phyloP scores from a whole-genome alignment of 2,888 invertebrate species.

The Trypoxylon attenuatum region DNA sequence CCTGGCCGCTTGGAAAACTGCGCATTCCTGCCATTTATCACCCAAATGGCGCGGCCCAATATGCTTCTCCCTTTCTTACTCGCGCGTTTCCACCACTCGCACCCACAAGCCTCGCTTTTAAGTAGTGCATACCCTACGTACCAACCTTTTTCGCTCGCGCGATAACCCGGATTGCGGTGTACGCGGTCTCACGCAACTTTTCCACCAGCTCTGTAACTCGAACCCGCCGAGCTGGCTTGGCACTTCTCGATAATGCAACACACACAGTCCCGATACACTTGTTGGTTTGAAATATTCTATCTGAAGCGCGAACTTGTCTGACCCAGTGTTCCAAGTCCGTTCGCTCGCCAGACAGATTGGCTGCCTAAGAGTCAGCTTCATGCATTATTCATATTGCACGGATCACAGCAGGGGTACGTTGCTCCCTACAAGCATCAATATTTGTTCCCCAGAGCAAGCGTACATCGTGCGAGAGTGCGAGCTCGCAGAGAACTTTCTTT shows the following conservation, averaged over 20 bases:
- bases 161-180: no score
- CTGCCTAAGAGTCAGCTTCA: slow-evolving; percentile 41
- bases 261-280: slow-evolving; percentile 18
- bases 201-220: neutral
- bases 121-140: no score
- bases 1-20: slow-evolving; percentile 1
- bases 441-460: slow-evolving; percentile 44
- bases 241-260: neutral
- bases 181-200: no score
- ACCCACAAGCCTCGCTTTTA: slow-evolving; percentile 1
- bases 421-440: slow-evolving; percentile 60
- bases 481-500: neutral
- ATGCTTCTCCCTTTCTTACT: neutral
- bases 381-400: slow-evolving; percentile 60
- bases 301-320: slow-evolving; percentile 33
- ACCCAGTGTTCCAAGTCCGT: slow-evolving; percentile 47
- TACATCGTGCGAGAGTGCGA: slow-evolving; percentile 40
- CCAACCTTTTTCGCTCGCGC: no score
- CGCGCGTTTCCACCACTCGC: neutral
- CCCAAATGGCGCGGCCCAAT: slow-evolving; percentile 23
- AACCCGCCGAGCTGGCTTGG: neutral
- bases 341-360: slow-evolving; percentile 44
- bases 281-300: slow-evolving; percentile 37
- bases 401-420: slow-evolving; percentile 48
- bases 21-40: slow-evolving; percentile 31